Base-by-base conservation (phyloP, 2,888 invertebrate genomes). In the Acrocera orbiculus region DNA sequence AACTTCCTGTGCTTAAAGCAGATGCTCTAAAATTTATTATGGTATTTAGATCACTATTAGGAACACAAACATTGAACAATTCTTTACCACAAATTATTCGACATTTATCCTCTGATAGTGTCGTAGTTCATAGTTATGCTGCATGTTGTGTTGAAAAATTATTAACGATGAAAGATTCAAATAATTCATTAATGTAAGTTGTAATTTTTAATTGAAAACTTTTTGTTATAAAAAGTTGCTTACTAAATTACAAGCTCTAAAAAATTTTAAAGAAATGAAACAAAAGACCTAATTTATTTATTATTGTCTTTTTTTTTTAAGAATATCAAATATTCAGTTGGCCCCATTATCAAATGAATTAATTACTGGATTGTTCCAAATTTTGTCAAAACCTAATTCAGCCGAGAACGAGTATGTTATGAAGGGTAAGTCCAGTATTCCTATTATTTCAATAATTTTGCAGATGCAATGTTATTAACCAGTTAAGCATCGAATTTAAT, bases 391-490 rank as follows among this genome's bases (percentile, higher is more conserved):
- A 42, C 69, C 73, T 2, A 75, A 76, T 4, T 82, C 85, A 0
- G 73, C 76, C 43, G 93, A 96, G 63, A 96, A 96, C 57, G 95
- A 96, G 58, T 96, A 98, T 53, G 74, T 87, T 6, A 98, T 98
- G 92, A 95, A 92, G 68, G 55, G 56, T 56, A 36, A 36, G 44
- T 37, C 10, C 24, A 6, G 2, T 17, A 16, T 41, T 38, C 20
- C 30, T n/a, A n/a, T n/a, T n/a, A n/a, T n/a, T n/a, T n/a, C n/a
- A n/a, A n/a, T n/a, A n/a, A n/a, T n/a, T n/a, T n/a, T n/a, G n/a
- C n/a, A n/a, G n/a, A n/a, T 20, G 10, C 15, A n/a, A n/a, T n/a
- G n/a, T n/a, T n/a, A n/a, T n/a, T n/a, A n/a, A n/a, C n/a, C n/a
- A n/a, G n/a, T n/a, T n/a, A n/a, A n/a, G n/a, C n/a, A n/a, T n/a